These are phyloP conservation scores for Lasaia peninsularis DNA, from an alignment of 1,140 invertebrate genomes.

Conservation along the genomic window DNA sequence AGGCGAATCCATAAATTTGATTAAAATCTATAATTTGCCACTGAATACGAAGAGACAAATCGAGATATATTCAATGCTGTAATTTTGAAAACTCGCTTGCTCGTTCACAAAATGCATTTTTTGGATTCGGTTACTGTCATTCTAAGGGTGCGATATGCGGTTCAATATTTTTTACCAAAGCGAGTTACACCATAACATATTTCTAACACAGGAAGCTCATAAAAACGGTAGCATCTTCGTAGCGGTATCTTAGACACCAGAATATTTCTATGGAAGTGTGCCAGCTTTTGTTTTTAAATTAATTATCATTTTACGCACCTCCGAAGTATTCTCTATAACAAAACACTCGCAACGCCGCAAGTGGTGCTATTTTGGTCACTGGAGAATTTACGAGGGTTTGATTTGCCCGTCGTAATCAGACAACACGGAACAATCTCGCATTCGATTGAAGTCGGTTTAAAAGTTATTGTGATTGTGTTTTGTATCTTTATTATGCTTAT, in stretches of 20 bases:
- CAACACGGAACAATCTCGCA: slow-evolving; percentile 31
- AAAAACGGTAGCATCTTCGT: not conserved
- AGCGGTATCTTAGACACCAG: slow-evolving; percentile 21
- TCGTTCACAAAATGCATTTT: no score
- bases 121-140: no score
- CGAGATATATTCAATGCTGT: no score
- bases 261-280: slow-evolving; percentile 59
- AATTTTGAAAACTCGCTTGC: no score
- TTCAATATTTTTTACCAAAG: no score
- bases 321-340: slow-evolving; percentile 68
- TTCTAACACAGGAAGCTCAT: slow-evolving; percentile 19
- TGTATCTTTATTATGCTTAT: not conserved
- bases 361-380: slow-evolving; percentile 44
- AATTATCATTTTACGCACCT: slow-evolving; percentile 71
- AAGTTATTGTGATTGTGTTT: not conserved
- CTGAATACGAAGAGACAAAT: no score
- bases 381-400: slow-evolving; percentile 64
- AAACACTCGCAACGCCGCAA: slow-evolving; percentile 45
- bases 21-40: no score
- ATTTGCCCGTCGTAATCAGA: slow-evolving; percentile 64
- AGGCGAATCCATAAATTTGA: no score
- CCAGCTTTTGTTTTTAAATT: slow-evolving; percentile 69
- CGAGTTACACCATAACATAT: no score
- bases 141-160: no score
- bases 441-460: not conserved